phyloP scores from a whole-genome alignment of 1,140 invertebrate genomes.

The Aphis craccivora region DNA sequence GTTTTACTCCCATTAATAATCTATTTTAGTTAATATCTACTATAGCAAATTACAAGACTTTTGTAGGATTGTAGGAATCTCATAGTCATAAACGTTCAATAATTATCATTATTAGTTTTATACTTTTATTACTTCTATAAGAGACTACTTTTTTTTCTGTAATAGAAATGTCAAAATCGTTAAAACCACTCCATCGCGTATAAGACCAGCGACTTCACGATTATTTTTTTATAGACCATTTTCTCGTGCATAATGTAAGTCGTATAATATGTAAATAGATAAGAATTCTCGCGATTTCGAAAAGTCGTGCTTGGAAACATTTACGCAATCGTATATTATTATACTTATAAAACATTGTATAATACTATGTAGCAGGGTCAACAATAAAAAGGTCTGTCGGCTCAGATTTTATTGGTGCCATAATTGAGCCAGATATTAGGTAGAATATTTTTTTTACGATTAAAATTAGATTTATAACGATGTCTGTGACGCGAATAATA shows the following conservation, averaged over 20 bases:
- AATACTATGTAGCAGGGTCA: not conserved
- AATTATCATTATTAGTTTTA: not conserved
- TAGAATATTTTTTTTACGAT: slow-evolving; percentile 46
- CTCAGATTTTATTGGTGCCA: slow-evolving; percentile 33
- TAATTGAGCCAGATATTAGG: slow-evolving; percentile 24
- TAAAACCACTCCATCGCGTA: not conserved
- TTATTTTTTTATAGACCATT: slow-evolving; percentile 35
- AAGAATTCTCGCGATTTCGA: slow-evolving; percentile 24
- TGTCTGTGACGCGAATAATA: slow-evolving; percentile 17
- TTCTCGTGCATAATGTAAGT: not conserved
- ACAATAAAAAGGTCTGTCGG: slow-evolving; percentile 26
- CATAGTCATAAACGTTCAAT: not conserved
- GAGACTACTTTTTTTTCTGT: not conserved
- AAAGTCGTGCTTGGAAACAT: slow-evolving; percentile 16
- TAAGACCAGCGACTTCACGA: not conserved
- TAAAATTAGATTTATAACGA: slow-evolving; percentile 47
- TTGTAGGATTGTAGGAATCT: not conserved
- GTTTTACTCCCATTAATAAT: not conserved
- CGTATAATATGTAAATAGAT: not conserved
- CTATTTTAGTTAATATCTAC: not conserved
- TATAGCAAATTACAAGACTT: not conserved
- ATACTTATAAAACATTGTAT: not conserved
- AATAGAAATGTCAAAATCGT: slow-evolving; percentile 45
- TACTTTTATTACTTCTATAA: not conserved
- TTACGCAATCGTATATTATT: not conserved